Base-by-base conservation (phyloP, 1,140 invertebrate species). In the Neodiprion lecontei region DNA sequence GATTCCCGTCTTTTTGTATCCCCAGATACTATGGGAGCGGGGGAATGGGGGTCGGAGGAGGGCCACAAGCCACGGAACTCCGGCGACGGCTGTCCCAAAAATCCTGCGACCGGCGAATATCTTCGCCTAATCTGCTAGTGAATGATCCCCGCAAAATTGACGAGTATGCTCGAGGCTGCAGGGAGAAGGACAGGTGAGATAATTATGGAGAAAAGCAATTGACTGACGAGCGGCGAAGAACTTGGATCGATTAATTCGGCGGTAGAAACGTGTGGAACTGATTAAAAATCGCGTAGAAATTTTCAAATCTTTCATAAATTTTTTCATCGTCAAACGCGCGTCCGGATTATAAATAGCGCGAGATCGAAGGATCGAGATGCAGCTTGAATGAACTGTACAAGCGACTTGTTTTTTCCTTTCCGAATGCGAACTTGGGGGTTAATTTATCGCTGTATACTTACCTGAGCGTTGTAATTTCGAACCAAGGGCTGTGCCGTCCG, bases 41-140 rank as follows among this genome's bases (percentile, higher is more conserved):
- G 83, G 87, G 86, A 79, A 89, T 89, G 87, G 87, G 85, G 87
- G 87, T 84, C 85, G 87, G 87, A 87, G 87, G 86, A 89, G 87
- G 87, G 87, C 87, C 86, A 85, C 86, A 84, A 83, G 87, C 87
- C 86, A 87, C 85, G 85, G 84, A 88, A 81, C 84, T 88, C 85
- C 87, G 84, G 83, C 84, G 85, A 83, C 82, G 83, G 82, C 80
- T 83, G 82, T 84, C 82, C 80, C 80, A 75, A 72, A 76, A 76
- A 70, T 75, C 76, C 70, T 80, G 78, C 53, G 53, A 61, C 11
- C 53, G 53, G 53, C 53, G 53, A 61, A 61, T 9, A 61, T 9
- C 53, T 14, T 61, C 53, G 53, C 53, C 53, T 14, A 12, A 14
- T 12, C n/a, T 61, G n/a, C 28, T 40, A 40, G 53, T 61, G 9